phyloP scores from a whole-genome alignment of 92 coral and sea anemone species.

The Parazoanthus atlanticus region DNA sequence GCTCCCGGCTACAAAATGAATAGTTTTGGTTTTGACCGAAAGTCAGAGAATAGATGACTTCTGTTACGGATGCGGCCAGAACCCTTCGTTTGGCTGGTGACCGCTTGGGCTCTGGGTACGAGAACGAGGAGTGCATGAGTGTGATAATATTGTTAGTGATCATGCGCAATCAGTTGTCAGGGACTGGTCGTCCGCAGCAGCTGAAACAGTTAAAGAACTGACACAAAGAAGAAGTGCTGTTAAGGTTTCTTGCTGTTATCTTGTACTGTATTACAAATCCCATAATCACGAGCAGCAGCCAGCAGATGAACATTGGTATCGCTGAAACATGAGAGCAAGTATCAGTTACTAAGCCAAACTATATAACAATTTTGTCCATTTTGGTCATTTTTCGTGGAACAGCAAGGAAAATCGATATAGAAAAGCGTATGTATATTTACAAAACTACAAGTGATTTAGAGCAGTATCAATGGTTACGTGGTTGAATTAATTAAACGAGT shows the following conservation, averaged over 20 bases:
- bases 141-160: neutral
- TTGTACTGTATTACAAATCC: constrained; percentile 84
- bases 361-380: too few relatives aligned
- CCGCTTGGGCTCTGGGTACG: neutral
- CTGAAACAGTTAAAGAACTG: constrained; percentile 56
- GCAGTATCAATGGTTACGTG: too few relatives aligned
- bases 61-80: too few relatives aligned
- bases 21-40: too few relatives aligned
- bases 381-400: too few relatives aligned
- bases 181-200: constrained; percentile 71
- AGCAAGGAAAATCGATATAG: too few relatives aligned
- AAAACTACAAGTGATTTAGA: too few relatives aligned
- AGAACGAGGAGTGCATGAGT: neutral
- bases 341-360: neutral
- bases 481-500: neutral
- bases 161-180: constrained; percentile 54
- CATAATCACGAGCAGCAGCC: constrained; percentile 77
- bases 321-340: constrained; percentile 48
- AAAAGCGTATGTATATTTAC: too few relatives aligned
- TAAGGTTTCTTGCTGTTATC: constrained; percentile 73
- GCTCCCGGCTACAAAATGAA: too few relatives aligned
- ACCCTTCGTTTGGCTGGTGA: neutral
- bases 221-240: constrained; percentile 53
- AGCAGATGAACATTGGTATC: constrained; percentile 83
- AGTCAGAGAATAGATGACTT: too few relatives aligned